These are phyloP conservation scores for Mormyrus hasselquistii DNA, from an alignment of 2,797 vertebrate species.

Conservation along the genomic window DNA sequence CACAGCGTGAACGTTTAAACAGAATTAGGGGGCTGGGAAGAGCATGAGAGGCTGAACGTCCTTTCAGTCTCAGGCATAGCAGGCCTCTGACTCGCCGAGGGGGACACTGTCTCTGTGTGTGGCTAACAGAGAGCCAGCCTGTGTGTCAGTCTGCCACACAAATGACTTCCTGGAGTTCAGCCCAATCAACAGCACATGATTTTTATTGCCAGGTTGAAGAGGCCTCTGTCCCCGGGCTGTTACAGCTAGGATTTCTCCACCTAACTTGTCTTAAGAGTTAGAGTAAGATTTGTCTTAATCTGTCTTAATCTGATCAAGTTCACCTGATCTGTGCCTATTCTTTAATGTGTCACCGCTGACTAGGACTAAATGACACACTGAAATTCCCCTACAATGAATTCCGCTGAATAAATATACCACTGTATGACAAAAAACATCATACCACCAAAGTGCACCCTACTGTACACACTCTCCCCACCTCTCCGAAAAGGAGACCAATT, in stretches of 20 bases:
- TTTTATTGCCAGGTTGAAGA: constrained; percentile 43
- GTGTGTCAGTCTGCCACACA: constrained; percentile 20
- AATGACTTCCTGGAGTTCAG: constrained; percentile 19
- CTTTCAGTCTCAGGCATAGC: not conserved
- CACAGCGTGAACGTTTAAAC: not conserved
- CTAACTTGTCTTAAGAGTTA: not conserved
- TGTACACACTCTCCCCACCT: not conserved
- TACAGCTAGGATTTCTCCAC: not conserved
- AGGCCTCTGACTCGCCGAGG: not conserved
- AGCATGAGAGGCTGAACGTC: not conserved
- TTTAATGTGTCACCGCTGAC: not conserved
- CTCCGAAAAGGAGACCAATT: not conserved
- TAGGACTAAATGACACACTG: not conserved
- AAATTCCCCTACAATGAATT: not conserved
- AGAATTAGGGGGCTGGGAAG: not conserved
- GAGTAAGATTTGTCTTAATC: too few species aligned
- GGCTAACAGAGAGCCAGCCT: constrained; percentile 16
- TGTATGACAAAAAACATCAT: not conserved
- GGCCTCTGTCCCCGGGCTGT: constrained; percentile 32
- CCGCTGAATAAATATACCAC: not conserved
- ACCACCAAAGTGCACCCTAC: not conserved
- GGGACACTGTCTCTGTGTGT: not conserved
- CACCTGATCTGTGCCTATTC: not conserved
- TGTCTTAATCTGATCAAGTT: not conserved
- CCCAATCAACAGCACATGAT: constrained; percentile 51